A percentile compares a stretch with the other conserved stretches of the same genome.
Evolutionary conservation across 2,113 vertebrate species (phyloP).

Genomic region (Megalops atlanticus): DNA sequence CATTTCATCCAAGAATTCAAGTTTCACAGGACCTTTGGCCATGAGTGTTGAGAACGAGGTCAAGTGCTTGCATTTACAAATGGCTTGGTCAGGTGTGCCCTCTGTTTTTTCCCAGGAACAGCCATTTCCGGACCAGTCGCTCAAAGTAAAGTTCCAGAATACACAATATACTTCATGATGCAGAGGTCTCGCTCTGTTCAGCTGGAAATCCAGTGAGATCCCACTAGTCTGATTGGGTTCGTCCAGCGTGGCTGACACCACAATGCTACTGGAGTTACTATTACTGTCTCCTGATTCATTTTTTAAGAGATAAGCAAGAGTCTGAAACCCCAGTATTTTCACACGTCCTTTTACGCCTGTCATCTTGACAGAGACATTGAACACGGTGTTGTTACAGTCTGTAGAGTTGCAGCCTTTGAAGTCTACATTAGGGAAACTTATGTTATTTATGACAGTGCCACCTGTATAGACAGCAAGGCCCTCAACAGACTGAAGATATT

Average conservation of each 20-base stretch:
- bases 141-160: conserved; percentile 64
- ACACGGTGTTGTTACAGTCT: conserved; percentile 25
- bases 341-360: conserved; percentile 34
- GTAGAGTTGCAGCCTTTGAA: conserved; percentile 42
- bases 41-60: conserved; percentile 86
- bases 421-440: conserved; percentile 53
- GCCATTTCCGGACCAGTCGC: accelerated
- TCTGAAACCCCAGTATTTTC: conserved; percentile 67
- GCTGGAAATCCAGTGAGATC: conserved; percentile 69
- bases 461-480: conserved; percentile 50
- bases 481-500: conserved; percentile 71
- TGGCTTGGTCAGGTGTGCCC: accelerated
- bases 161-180: conserved; percentile 60
- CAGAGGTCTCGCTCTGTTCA: accelerated
- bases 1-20: conserved; percentile 53
- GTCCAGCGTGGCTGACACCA: conserved; percentile 70
- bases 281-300: accelerated
- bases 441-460: accelerated
- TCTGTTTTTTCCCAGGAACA: conserved; percentile 35
- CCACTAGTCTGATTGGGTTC: neutral
- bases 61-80: conserved; percentile 77
- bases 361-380: conserved; percentile 46
- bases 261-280: conserved; percentile 44
- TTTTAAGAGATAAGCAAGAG: conserved; percentile 64
- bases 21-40: conserved; percentile 43